Base-by-base conservation (phyloP, 1,140 invertebrate species). In the Meloidogyne exigua region DNA sequence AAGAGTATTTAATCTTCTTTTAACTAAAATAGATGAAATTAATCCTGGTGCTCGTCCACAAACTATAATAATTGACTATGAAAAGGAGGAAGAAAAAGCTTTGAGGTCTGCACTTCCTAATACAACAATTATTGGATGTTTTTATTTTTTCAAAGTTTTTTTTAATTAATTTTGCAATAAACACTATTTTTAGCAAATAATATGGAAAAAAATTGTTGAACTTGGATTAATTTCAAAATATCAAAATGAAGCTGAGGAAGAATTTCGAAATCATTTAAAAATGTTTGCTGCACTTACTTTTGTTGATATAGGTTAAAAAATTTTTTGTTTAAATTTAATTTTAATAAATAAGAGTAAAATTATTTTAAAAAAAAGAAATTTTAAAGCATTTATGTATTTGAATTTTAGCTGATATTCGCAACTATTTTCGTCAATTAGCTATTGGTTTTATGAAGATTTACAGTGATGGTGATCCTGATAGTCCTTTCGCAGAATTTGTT, bases 101-200 rank as follows among this genome's bases (percentile, higher is more conserved):
- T 69, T 69, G 11, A 21, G n/a, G 15, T 49, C 12, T 4, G 11
- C n/a, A 0, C 11, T 69, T 18, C 68, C 68, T 1, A 49, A 23
- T 13, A 23, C 57, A 23, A 5, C 0, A 15, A 15, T 36, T 23
- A 25, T 44, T 39, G 68, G 68, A 23, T 69, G 68, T 36, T 69
- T 25, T 69, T 69, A 44, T 36, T 49, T 28, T 36, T 69, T 69
- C 21, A 69, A 69, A 9, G 68, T 25, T 15, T 69, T 36, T 69
- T 42, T 42, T 23, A 23, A 69, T 21, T 44, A 15, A 69, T 39
- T 36, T 49, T 25, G 21, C 2, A 69, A 13, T 39, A 13, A 25
- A 25, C 18, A 15, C 9, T 44, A 15, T 44, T 44, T 15, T 44
- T 44, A 44, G 42, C 42, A 44, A 44, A 1, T 13, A 44, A 44